Conservation (phyloP, 2,888 invertebrate species). For the Zhuqinia jingwanae region DNA sequence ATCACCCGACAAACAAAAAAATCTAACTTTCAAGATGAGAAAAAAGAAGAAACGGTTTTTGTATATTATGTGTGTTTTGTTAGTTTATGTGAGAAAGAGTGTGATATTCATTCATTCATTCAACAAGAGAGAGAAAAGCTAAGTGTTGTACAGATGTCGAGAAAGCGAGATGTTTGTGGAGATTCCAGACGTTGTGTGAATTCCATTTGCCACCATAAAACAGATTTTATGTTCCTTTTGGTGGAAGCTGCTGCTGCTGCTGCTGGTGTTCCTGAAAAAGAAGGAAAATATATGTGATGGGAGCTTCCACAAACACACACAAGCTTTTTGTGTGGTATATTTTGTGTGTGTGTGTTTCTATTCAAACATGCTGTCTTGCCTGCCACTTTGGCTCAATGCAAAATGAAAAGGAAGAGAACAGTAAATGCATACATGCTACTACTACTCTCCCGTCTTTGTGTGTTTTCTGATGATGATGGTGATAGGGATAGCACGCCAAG, state of each 20-base stretch:
- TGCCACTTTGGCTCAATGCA: slow-evolving; percentile 45
- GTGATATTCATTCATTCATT: slow-evolving; percentile 39
- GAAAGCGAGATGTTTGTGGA: slow-evolving; percentile 47
- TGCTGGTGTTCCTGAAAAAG: not conserved
- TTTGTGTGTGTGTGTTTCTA: slow-evolving; percentile 26
- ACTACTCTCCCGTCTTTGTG: too few species aligned
- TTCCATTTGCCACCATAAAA: slow-evolving; percentile 64
- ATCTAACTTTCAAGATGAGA: not conserved
- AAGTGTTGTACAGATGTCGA: slow-evolving; percentile 6
- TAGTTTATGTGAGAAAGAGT: slow-evolving; percentile 1
- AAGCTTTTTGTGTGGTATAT: too few species aligned
- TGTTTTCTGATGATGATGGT: too few species aligned
- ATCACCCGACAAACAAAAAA: too few species aligned
- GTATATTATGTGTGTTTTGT: too few species aligned
- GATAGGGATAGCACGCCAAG: too few species aligned
- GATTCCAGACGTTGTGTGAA: slow-evolving; percentile 54
- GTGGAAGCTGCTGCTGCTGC: not conserved
- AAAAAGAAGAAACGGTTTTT: not conserved
- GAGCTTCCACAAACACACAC: slow-evolving; percentile 2
- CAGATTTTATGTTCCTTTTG: slow-evolving; percentile 55
- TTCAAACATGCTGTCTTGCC: slow-evolving; percentile 16
- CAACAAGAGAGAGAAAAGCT: not conserved
- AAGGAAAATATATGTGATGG: slow-evolving; percentile 7
- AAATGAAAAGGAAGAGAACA: not conserved
- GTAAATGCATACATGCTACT: not conserved